Conservation (phyloP, 2,797 vertebrate species). For the Heteromormyrus szaboi region DNA sequence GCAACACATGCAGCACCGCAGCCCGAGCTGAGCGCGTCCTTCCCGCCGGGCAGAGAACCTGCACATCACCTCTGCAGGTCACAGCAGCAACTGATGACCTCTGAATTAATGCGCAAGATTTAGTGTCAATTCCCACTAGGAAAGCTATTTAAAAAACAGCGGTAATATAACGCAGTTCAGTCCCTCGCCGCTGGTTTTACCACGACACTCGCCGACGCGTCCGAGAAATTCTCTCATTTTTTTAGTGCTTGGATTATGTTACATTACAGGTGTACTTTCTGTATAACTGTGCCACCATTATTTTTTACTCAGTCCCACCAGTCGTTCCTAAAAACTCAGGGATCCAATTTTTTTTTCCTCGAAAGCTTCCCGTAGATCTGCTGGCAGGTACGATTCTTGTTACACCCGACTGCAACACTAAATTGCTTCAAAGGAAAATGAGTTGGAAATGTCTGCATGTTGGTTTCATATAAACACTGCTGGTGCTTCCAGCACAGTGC, state of each 20-base stretch:
- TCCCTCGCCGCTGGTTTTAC: not conserved
- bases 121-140: not conserved
- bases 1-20: not conserved
- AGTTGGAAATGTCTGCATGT: not conserved
- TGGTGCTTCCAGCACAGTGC: not conserved
- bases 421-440: not conserved
- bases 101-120: not conserved
- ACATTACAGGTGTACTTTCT: not conserved
- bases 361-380: not conserved
- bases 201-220: not conserved
- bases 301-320: not conserved
- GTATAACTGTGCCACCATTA: not conserved
- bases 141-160: not conserved
- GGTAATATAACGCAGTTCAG: not conserved
- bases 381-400: not conserved
- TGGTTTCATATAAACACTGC: not conserved
- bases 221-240: not conserved
- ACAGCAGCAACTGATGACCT: not conserved
- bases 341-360: not conserved
- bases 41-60: not conserved
- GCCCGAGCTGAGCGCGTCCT: not conserved
- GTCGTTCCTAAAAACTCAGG: not conserved
- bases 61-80: not conserved
- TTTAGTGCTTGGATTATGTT: not conserved
- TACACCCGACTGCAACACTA: not conserved